Evolutionary conservation across 2,888 invertebrate genomes (phyloP).

Genomic region (Trissolcus japonicus): DNA sequence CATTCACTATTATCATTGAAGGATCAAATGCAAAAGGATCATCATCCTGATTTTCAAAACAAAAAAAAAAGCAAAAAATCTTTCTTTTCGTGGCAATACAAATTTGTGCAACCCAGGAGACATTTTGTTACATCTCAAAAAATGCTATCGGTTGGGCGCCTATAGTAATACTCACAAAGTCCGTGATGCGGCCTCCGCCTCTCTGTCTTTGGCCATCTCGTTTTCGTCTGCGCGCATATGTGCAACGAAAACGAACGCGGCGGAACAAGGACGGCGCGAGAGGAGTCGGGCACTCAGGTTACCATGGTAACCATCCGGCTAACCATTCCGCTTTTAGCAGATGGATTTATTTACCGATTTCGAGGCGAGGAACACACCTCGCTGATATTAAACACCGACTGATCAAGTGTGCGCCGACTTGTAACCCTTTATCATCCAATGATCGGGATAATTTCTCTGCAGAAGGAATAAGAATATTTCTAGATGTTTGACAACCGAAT

Average conservation of each 20-base stretch:
- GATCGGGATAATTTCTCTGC: background rate
- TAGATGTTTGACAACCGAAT: no score
- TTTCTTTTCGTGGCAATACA: no score
- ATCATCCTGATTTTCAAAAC: no score
- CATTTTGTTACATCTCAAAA: background rate
- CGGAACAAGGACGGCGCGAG: slow-evolving; percentile 24
- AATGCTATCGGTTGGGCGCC: no score
- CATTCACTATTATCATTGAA: background rate
- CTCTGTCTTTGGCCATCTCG: slow-evolving; percentile 24
- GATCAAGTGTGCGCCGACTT: slow-evolving; percentile 26
- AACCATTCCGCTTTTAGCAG: slow-evolving; percentile 37
- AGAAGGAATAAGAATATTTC: background rate
- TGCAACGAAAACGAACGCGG: slow-evolving; percentile 18
- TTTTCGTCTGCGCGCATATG: slow-evolving; percentile 22
- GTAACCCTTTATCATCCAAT: slow-evolving; percentile 4
- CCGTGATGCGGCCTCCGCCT: slow-evolving; percentile 29
- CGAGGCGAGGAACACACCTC: slow-evolving; percentile 38
- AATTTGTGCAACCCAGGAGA: background rate
- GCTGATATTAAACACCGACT: slow-evolving; percentile 12
- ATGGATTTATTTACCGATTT: slow-evolving; percentile 51
- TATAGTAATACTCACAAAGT: no score
- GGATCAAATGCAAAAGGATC: no score
- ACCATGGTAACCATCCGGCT: slow-evolving; percentile 48
- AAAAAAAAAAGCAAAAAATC: no score
- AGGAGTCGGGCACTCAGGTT: slow-evolving; percentile 30